A percentile compares a stretch with the other conserved stretches of the same genome.
Evolutionary conservation across 2,113 vertebrate species (phyloP).

Genomic region (Clinocottus analis): DNA sequence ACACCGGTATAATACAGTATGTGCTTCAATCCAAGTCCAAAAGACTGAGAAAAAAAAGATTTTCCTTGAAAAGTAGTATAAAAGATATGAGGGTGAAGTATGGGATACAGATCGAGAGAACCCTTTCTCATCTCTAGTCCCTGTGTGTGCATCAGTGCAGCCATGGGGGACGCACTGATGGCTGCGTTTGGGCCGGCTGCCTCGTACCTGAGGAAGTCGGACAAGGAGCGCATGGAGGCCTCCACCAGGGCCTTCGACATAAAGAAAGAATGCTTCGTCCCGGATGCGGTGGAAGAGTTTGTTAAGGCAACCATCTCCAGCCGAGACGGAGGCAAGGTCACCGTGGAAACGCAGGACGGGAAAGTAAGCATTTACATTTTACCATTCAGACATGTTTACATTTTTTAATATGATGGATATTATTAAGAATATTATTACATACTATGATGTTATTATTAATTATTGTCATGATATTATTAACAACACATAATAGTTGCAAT

Average conservation of each 20-base stretch:
- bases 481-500: background rate
- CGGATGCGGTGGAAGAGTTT: constrained; percentile 86
- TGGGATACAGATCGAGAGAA: background rate
- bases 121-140: background rate
- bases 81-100: background rate
- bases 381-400: background rate
- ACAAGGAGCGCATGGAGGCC: constrained; percentile 89
- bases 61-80: background rate
- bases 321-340: constrained; percentile 87
- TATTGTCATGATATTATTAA: background rate
- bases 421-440: no score
- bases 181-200: constrained; percentile 85
- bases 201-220: constrained; percentile 88
- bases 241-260: constrained; percentile 88
- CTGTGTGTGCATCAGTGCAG: constrained; percentile 36
- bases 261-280: constrained; percentile 88
- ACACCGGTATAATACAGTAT: background rate
- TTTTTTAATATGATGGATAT: background rate
- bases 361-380: constrained; percentile 80
- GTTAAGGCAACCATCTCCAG: constrained; percentile 85
- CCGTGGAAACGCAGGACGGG: constrained; percentile 84
- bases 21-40: background rate
- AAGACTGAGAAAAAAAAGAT: background rate
- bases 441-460: background rate
- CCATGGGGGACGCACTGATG: constrained; percentile 87